Evolutionary conservation across 1,140 invertebrate genomes (phyloP).

Genomic region (Drosophila varians): DNA sequence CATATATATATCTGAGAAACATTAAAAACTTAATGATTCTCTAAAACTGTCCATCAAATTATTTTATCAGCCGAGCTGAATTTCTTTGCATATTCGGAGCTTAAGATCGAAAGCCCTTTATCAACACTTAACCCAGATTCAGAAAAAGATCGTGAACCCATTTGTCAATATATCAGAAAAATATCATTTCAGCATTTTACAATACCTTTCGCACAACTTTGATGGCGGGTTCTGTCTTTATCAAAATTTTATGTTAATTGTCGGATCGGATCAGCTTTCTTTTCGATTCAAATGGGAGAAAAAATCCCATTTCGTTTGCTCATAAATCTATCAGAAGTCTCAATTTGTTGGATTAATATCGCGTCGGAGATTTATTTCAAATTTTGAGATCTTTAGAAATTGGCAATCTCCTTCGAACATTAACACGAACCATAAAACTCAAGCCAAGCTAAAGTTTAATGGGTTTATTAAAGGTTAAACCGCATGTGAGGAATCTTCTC

Average conservation of each 20-base stretch:
- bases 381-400: conserved; percentile 21
- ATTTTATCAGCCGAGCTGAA: conserved; percentile 54
- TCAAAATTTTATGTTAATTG: conserved; percentile 39
- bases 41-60: conserved; percentile 60
- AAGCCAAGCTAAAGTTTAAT: conserved; percentile 15
- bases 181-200: conserved; percentile 18
- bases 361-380: conserved; percentile 1
- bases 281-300: conserved; percentile 8
- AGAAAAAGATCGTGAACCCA: conserved; percentile 33
- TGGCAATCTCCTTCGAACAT: conserved; percentile 2
- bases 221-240: conserved; percentile 37
- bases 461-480: conserved; percentile 33
- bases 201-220: conserved; percentile 13
- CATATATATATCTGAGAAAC: conserved; percentile 13
- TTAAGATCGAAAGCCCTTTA: conserved; percentile 41
- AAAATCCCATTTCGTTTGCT: neutral
- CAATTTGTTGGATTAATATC: conserved; percentile 6
- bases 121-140: conserved; percentile 58
- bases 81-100: conserved; percentile 52
- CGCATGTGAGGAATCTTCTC: conserved; percentile 17
- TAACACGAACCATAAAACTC: conserved; percentile 9
- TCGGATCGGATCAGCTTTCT: conserved; percentile 29
- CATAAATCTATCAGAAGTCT: conserved; percentile 19
- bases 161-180: conserved; percentile 62
- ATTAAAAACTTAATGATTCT: conserved; percentile 52